Base-by-base conservation (phyloP, 1,140 invertebrate species). In the Trachymyrmex septentrionalis region DNA sequence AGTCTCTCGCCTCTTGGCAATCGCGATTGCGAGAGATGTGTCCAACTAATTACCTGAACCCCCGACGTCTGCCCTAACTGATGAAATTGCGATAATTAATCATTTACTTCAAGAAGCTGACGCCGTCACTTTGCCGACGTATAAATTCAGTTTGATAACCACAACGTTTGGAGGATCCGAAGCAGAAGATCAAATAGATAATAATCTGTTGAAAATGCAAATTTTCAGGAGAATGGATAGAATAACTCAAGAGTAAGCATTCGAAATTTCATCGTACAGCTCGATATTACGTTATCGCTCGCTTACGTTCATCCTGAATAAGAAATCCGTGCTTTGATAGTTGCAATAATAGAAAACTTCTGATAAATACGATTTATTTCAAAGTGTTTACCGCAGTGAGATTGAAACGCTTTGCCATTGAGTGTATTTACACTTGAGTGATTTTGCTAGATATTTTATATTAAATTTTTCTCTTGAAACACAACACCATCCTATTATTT, bases 311-410 rank as follows among this genome's bases (percentile, higher is more conserved):
- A 30, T 30, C 55, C 48, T 57, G 44, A 50, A 84, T 73, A 50
- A 69, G 38, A 50, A 27, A 71, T 71, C 64, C 59, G 21, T 27
- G 34, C 4, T 76, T 69, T 48, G 16, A 64, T n/a, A n/a, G n/a
- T n/a, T n/a, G 53, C 63, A 66, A 90, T 87, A 57, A 85, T 81
- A 71, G 75, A 12, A 85, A 89, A 84, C 67, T 73, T 80, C 59
- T 67, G 73, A 90, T 87, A 89, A 90, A 90, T 89, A 87, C 67
- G 77, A 75, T 87, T 89, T 73, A 84, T 87, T 84, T 21, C 84
- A 10, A 86, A 48, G 64, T 87, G 59, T 88, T 89, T 89, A 75
- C 76, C 59, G 61, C 57, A 34, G 44, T 30, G 63, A 85, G 85
- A 89, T 89, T 87, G 85, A 72, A 82, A 82, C 85, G 63, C 57